phyloP scores from a whole-genome alignment of 2,113 vertebrate species.

The Passer domesticus region DNA sequence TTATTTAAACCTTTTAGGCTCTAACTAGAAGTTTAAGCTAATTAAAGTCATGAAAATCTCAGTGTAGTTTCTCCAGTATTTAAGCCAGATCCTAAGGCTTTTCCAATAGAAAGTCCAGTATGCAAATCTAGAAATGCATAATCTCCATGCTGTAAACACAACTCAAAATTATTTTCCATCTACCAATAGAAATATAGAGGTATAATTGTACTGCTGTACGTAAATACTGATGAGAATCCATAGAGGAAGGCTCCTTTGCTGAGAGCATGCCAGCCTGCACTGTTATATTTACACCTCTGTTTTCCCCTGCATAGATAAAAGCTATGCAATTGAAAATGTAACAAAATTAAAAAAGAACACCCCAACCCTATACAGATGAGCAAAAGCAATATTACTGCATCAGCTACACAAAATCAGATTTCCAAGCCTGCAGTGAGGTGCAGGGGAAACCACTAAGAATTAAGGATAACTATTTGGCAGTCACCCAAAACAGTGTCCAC shows the following conservation, averaged over 20 bases:
- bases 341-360: not conserved
- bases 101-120: not conserved
- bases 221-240: not conserved
- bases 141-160: not conserved
- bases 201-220: not conserved
- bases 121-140: not conserved
- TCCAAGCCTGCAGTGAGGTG: not conserved
- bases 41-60: not conserved
- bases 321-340: not conserved
- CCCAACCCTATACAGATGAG: not conserved
- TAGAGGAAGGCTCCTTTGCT: not conserved
- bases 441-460: not conserved
- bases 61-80: not conserved
- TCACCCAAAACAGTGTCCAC: not conserved
- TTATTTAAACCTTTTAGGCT: not conserved
- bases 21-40: not conserved
- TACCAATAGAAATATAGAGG: not conserved
- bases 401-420: not conserved
- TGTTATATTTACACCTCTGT: not conserved
- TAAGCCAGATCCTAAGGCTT: not conserved
- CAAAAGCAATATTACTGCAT: not conserved
- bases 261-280: not conserved
- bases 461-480: not conserved
- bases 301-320: not conserved
- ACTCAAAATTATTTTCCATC: not conserved